A percentile compares a stretch with the other conserved stretches of the same genome.
phyloP scores from a whole-genome alignment of 2,888 invertebrate genomes.

The Stegophylla sp. region DNA sequence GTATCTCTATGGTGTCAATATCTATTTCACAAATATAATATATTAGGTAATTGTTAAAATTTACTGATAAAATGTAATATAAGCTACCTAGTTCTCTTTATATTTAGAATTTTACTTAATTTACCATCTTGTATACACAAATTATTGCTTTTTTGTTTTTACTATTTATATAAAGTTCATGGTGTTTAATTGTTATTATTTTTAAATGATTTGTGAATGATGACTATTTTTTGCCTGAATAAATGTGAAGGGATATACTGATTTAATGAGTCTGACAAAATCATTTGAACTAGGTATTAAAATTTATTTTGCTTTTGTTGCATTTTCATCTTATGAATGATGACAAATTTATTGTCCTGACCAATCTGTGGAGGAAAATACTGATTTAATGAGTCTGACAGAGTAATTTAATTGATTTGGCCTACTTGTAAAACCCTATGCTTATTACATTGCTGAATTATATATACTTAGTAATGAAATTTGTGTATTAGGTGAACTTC shows the following conservation, averaged over 20 bases:
- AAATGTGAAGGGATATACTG: conserved; percentile 26
- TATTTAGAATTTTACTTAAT: no score
- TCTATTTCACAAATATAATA: no score
- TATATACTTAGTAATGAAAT: no score
- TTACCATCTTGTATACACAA: no score
- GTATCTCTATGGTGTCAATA: no score
- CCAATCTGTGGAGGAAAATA: conserved; percentile 46
- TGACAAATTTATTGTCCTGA: conserved; percentile 36
- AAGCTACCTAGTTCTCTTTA: no score
- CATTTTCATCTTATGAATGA: conserved; percentile 20
- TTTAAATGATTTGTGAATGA: conserved; percentile 4
- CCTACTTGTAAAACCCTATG: not conserved
- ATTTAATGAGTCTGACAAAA: conserved; percentile 37
- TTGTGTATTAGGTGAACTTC: conserved; percentile 92
- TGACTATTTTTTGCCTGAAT: conserved; percentile 15
- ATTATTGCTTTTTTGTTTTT: no score
- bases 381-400: conserved; percentile 59
- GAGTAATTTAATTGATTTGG: not conserved
- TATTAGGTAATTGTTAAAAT: no score
- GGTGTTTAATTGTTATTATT: not conserved
- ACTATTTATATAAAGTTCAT: no score
- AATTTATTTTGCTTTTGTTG: not conserved
- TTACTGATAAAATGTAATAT: no score
- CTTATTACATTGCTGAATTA: not conserved
- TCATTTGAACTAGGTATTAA: not conserved